Percentiles rank a stretch among this genome's conserved stretches.
phyloP scores from a whole-genome alignment of 1,140 invertebrate species.

The Eufriesea mexicana region DNA sequence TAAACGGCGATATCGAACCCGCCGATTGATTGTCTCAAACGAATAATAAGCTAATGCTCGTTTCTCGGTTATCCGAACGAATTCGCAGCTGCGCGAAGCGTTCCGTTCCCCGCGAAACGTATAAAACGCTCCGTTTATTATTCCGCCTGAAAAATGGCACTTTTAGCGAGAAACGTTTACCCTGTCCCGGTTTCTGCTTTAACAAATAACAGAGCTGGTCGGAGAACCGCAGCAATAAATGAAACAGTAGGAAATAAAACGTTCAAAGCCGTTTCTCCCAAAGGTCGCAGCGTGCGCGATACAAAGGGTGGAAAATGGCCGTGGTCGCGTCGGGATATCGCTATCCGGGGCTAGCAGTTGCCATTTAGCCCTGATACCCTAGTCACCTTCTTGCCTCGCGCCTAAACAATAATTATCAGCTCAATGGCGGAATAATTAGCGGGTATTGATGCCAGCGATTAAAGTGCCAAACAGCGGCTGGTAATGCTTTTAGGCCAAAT shows the following conservation, averaged over 20 bases:
- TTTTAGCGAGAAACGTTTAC: too few relatives aligned
- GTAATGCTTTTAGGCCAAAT: constrained; percentile 30
- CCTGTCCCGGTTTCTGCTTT: too few relatives aligned
- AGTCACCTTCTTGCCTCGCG: background rate
- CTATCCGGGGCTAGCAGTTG: background rate
- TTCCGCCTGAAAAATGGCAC: too few relatives aligned
- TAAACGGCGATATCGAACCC: background rate
- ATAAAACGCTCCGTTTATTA: too few relatives aligned
- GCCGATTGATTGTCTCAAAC: background rate
- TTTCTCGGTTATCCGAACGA: too few relatives aligned
- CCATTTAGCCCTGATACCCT: background rate
- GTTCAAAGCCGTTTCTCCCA: too few relatives aligned
- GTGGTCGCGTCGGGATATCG: background rate
- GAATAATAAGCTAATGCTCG: background rate
- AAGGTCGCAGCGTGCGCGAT: too few relatives aligned
- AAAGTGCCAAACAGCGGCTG: constrained; percentile 9
- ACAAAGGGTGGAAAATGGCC: background rate
- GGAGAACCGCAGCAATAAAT: too few relatives aligned
- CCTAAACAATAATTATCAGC: constrained; percentile 27
- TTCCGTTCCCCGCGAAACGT: too few relatives aligned
- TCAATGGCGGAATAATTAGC: constrained; percentile 2
- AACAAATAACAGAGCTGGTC: too few relatives aligned
- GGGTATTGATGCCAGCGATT: constrained; percentile 28
- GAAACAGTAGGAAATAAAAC: too few relatives aligned
- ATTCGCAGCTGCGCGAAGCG: too few relatives aligned